Percentiles rank a stretch among this genome's conserved stretches.
These are phyloP conservation scores for Phocides pigmalion DNA, from an alignment of 1,140 invertebrate species.

Conservation along the genomic window DNA sequence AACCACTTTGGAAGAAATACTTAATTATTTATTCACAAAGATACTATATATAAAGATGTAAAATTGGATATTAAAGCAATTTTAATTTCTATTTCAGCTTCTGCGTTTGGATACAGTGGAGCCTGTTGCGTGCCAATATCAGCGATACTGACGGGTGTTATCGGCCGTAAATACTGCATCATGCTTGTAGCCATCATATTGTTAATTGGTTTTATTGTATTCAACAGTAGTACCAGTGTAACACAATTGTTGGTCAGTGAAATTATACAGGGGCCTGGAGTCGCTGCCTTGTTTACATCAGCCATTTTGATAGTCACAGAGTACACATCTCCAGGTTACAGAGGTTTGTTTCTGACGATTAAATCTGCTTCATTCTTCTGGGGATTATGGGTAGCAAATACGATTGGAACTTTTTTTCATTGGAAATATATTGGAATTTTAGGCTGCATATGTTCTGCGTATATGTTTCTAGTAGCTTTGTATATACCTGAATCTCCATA, in stretches of 20 bases:
- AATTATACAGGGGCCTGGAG: constrained; percentile 37
- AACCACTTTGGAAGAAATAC: no score
- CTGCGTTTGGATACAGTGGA: constrained; percentile 38
- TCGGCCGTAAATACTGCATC: constrained; percentile 45
- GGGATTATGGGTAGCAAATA: constrained; percentile 49
- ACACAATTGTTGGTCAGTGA: constrained; percentile 44
- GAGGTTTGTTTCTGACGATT: constrained; percentile 51
- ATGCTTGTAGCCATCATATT: constrained; percentile 34
- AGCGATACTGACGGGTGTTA: constrained; percentile 33
- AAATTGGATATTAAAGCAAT: neutral
- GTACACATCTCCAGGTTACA: constrained; percentile 45
- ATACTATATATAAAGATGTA: no score
- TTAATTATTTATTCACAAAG: no score
- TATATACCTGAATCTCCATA: constrained; percentile 51
- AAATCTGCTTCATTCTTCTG: constrained; percentile 48
- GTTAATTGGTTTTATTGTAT: constrained; percentile 39
- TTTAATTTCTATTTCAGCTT: constrained; percentile 45
- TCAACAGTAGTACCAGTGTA: constrained; percentile 42
- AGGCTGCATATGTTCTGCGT: neutral
- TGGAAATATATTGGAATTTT: constrained; percentile 47
- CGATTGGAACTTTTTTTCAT: constrained; percentile 49
- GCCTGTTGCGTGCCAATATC: constrained; percentile 41
- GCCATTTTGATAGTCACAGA: constrained; percentile 46
- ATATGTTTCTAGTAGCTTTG: constrained; percentile 27
- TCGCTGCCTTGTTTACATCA: constrained; percentile 32